Evolutionary conservation across 37 sponge, comb jelly and placozoan genomes (phyloP).

Genomic region (Diacarnus erythraeanus): DNA sequence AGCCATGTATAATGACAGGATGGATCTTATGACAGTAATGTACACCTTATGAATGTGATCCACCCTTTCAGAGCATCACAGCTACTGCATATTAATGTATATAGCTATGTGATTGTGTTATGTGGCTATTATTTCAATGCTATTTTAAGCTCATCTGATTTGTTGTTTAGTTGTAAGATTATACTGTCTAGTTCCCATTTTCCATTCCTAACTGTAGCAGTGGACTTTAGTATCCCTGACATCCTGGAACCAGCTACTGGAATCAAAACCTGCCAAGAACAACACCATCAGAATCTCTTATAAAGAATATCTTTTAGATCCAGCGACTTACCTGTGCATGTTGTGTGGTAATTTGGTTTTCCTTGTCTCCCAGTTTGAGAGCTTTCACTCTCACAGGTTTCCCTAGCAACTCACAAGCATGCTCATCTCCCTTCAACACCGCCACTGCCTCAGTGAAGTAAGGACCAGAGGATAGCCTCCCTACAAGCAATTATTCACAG

Average conservation of each 20-base stretch:
- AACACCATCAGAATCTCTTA: background rate
- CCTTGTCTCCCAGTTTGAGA: conserved; percentile 27
- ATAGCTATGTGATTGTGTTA: too few relatives aligned
- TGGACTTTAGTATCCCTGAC: conserved; percentile 50
- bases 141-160: conserved; percentile 7
- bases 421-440: conserved; percentile 30
- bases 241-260: conserved; percentile 62
- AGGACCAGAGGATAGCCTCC: conserved; percentile 34
- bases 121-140: too few relatives aligned
- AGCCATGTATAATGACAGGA: too few relatives aligned
- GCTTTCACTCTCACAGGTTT: conserved; percentile 55
- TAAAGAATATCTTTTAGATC: background rate
- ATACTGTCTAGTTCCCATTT: conserved; percentile 55
- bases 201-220: conserved; percentile 42
- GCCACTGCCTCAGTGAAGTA: conserved; percentile 62
- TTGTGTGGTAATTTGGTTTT: conserved; percentile 36
- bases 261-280: conserved; percentile 55
- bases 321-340: conserved; percentile 57
- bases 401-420: conserved; percentile 38
- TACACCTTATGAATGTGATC: too few relatives aligned
- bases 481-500: conserved; percentile 1
- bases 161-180: conserved; percentile 50
- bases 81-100: too few relatives aligned
- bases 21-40: too few relatives aligned
- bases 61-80: too few relatives aligned